Percentiles rank a stretch among this genome's conserved stretches.
phyloP scores from a whole-genome alignment of 2,797 vertebrate genomes.

The Todus mexicanus region DNA sequence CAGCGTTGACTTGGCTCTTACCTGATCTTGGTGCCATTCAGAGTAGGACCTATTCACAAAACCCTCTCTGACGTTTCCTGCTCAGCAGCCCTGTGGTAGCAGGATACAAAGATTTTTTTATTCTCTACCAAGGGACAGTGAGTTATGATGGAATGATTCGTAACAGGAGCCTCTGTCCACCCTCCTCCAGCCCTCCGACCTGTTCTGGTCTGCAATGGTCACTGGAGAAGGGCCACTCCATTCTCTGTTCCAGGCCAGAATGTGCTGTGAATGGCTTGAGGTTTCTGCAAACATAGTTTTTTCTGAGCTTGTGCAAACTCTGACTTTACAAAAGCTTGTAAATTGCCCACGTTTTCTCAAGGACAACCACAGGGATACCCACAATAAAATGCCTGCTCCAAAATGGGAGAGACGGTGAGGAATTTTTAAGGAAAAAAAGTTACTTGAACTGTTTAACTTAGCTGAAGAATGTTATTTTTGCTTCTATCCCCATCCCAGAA shows the following conservation, averaged over 20 bases:
- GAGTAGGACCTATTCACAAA: neutral
- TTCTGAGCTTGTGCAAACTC: neutral
- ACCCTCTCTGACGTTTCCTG: accelerated
- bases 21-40: neutral
- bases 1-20: neutral
- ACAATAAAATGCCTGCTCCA: neutral
- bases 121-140: neutral
- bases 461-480: neutral
- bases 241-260: neutral
- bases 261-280: accelerated
- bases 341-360: neutral
- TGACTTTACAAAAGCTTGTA: neutral
- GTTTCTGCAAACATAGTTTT: neutral
- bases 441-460: neutral
- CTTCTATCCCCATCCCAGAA: neutral
- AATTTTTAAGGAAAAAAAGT: neutral
- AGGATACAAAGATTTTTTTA: neutral
- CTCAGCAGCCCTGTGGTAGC: neutral
- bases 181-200: neutral
- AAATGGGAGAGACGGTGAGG: neutral
- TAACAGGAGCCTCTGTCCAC: neutral
- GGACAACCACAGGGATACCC: neutral
- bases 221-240: neutral
- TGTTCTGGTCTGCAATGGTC: neutral
- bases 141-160: neutral